These are phyloP conservation scores for Anser cygnoides DNA, from an alignment of 2,113 vertebrate genomes.

Conservation along the genomic window DNA sequence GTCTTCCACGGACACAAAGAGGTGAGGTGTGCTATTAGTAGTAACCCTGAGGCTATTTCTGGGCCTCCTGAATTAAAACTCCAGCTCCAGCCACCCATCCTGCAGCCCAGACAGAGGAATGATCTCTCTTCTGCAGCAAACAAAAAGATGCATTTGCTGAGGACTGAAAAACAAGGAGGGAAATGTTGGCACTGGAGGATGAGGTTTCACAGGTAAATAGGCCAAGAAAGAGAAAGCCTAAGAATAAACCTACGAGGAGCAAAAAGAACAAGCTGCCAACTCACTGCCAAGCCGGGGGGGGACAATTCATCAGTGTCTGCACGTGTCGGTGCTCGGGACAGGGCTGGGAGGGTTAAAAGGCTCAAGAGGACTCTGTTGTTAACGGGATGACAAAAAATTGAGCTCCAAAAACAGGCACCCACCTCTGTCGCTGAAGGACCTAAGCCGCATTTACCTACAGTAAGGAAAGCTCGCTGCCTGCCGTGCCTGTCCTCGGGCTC, in stretches of 20 bases:
- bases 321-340: neutral
- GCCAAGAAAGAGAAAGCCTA: neutral
- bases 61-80: neutral
- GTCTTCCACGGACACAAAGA: neutral
- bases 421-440: neutral
- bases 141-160: neutral
- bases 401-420: neutral
- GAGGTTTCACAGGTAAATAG: neutral
- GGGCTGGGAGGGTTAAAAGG: constrained; percentile 7
- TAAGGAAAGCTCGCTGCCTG: constrained; percentile 17
- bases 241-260: neutral
- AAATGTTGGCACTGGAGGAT: neutral
- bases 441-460: neutral
- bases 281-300: neutral
- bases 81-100: neutral
- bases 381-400: neutral
- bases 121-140: neutral
- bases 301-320: neutral
- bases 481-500: constrained; percentile 15
- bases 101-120: neutral
- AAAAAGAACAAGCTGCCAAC: neutral
- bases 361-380: neutral
- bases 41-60: constrained; percentile 10
- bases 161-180: neutral
- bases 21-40: neutral